phyloP scores from a whole-genome alignment of 1,140 invertebrate genomes.

The Sitophilus oryzae region DNA sequence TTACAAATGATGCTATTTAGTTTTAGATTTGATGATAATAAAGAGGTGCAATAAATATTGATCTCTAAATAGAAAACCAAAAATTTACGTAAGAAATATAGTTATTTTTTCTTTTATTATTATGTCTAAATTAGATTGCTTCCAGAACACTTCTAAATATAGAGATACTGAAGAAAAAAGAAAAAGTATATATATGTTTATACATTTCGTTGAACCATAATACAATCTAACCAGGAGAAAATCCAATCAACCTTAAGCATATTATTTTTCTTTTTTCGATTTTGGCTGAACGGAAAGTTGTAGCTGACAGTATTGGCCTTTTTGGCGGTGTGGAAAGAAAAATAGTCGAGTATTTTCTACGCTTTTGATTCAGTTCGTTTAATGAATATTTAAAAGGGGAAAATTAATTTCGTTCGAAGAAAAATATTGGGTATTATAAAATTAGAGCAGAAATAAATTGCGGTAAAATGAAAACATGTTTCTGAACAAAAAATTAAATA shows the following conservation, averaged over 20 bases:
- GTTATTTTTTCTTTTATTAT: too few species aligned
- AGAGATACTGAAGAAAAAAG: not conserved
- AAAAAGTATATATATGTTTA: not conserved
- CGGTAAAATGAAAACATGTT: too few species aligned
- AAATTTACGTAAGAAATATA: too few species aligned
- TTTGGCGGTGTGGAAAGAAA: constrained; percentile 17
- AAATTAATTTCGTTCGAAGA: not conserved
- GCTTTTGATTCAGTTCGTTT: too few species aligned
- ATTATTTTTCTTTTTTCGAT: constrained; percentile 15
- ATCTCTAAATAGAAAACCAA: too few species aligned
- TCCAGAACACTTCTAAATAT: too few species aligned
- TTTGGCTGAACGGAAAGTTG: constrained; percentile 11
- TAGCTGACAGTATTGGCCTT: constrained; percentile 16
- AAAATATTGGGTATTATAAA: too few species aligned
- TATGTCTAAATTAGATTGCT: too few species aligned
- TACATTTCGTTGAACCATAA: not conserved
- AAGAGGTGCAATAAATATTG: too few species aligned
- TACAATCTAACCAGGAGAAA: constrained; percentile 4
- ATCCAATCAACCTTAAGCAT: constrained; percentile 21
- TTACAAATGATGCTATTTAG: not conserved
- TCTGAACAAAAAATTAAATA: too few species aligned
- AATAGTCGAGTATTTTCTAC: constrained; percentile 10
- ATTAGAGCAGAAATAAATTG: too few species aligned
- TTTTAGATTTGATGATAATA: too few species aligned
- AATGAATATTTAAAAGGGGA: not conserved